Evolutionary conservation across 2,888 invertebrate species (phyloP).

Genomic region (Chydorus sphaericus): DNA sequence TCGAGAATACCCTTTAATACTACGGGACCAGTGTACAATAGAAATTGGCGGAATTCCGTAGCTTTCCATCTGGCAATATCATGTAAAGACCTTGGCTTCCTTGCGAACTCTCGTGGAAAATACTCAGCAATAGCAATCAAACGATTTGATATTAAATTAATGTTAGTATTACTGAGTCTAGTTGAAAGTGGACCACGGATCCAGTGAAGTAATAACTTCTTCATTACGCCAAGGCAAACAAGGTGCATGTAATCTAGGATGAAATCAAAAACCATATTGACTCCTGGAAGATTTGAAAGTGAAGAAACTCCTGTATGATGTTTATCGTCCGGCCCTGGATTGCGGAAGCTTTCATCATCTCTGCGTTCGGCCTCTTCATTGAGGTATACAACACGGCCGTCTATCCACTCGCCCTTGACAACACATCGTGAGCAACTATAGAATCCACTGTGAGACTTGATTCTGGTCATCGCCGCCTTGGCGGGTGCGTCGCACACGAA

Average conservation of each 20-base stretch:
- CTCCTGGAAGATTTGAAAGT: no score
- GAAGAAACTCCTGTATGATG: no score
- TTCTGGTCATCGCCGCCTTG: constrained; percentile 20
- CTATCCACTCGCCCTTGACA: constrained; percentile 20
- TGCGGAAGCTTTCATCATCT: no score
- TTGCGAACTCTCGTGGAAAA: constrained; percentile 22
- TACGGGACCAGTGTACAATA: constrained; percentile 22
- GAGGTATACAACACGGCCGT: no score
- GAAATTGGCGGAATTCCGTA: constrained; percentile 13
- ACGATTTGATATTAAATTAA: no score
- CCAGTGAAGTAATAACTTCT: constrained; percentile 17
- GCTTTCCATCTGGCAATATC: constrained; percentile 12
- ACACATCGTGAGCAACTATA: constrained; percentile 22
- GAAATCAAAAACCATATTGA: constrained; percentile 15
- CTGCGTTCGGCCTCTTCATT: no score
- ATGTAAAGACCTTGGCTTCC: constrained; percentile 14
- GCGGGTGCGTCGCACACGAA: constrained; percentile 23
- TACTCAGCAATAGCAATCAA: no score
- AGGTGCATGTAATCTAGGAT: constrained; percentile 19
- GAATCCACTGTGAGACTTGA: constrained; percentile 22
- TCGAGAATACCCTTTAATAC: constrained; percentile 19
- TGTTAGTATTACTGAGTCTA: no score
- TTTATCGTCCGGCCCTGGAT: no score
- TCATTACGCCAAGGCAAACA: constrained; percentile 18
- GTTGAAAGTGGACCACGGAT: no score